A percentile compares a stretch with the other conserved stretches of the same genome.
phyloP scores from a whole-genome alignment of 2,888 invertebrate genomes.

The Pantelozetes paolii region DNA sequence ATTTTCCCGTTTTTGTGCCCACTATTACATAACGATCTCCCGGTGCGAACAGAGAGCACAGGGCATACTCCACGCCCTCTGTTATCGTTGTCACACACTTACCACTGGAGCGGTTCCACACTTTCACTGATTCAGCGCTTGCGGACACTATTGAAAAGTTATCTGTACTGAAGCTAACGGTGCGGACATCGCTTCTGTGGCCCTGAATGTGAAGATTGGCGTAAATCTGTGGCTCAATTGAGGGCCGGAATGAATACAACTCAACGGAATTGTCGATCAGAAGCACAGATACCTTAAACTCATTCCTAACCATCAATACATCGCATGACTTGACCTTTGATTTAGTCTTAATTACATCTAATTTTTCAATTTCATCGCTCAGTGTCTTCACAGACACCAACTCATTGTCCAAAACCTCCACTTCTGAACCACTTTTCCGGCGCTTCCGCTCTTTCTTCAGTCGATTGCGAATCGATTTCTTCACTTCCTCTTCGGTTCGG shows the following conservation, averaged over 20 bases:
- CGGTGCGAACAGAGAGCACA: constrained; percentile 74
- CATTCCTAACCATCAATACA: constrained; percentile 63
- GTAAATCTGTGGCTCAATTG: constrained; percentile 54
- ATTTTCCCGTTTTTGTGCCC: constrained; percentile 74
- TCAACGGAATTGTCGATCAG: constrained; percentile 72
- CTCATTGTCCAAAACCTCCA: not conserved
- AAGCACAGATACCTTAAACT: constrained; percentile 50
- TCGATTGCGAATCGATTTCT: constrained; percentile 67
- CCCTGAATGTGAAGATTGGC: constrained; percentile 67
- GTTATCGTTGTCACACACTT: constrained; percentile 65
- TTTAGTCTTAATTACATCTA: constrained; percentile 44
- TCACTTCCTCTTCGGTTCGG: constrained; percentile 69
- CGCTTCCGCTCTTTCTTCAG: constrained; percentile 64
- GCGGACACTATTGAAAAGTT: constrained; percentile 70
- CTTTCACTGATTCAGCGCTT: constrained; percentile 78
- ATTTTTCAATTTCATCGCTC: constrained; percentile 46
- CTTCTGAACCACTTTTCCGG: constrained; percentile 42
- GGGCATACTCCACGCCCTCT: constrained; percentile 62
- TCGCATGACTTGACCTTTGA: constrained; percentile 63
- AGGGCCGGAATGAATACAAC: constrained; percentile 59
- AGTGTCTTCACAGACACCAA: constrained; percentile 29
- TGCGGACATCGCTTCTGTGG: constrained; percentile 82
- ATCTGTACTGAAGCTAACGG: constrained; percentile 83
- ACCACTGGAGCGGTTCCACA: constrained; percentile 75
- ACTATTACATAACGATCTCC: constrained; percentile 83